Conservation (phyloP, 2,797 vertebrate species). For the Galago senegalensis region DNA sequence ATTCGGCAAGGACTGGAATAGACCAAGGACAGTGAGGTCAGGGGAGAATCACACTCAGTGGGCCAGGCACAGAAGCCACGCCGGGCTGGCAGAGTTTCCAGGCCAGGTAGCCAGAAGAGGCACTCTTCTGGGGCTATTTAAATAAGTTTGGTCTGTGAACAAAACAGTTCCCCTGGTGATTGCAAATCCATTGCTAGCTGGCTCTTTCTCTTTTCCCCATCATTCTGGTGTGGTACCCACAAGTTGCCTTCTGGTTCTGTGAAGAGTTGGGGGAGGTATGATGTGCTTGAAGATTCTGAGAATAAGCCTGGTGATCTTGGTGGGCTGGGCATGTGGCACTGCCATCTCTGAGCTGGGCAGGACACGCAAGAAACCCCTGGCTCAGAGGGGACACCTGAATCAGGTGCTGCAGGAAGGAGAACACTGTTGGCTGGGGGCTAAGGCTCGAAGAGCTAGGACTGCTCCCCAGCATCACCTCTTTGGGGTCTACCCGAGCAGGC, state of each 20-base stretch:
- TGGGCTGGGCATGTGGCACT: constrained; percentile 89
- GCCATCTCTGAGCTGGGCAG: constrained; percentile 86
- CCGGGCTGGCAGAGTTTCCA: neutral
- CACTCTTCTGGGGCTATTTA: constrained; percentile 17
- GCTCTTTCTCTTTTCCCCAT: neutral
- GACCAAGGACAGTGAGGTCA: constrained; percentile 8
- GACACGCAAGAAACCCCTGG: constrained; percentile 88
- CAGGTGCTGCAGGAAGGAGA: constrained; percentile 88
- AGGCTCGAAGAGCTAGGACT: constrained; percentile 86
- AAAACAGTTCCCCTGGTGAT: constrained; percentile 48
- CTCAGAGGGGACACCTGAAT: constrained; percentile 85
- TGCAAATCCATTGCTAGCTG: neutral
- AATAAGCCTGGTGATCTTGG: constrained; percentile 90
- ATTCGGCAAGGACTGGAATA: constrained; percentile 53
- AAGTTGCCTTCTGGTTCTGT: constrained; percentile 41
- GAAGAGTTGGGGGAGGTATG: constrained; percentile 81
- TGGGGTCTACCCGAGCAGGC: constrained; percentile 88
- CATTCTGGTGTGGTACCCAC: constrained; percentile 66
- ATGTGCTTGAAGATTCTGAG: constrained; percentile 89
- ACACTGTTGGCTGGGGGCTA: constrained; percentile 90
- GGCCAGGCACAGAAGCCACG: neutral
- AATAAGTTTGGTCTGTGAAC: constrained; percentile 61
- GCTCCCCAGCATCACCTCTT: constrained; percentile 90
- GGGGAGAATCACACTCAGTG: neutral
- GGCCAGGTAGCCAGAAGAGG: constrained; percentile 32